Evolutionary conservation across 2,797 vertebrate species (phyloP).

Genomic region (Distichodus sexfasciatus): DNA sequence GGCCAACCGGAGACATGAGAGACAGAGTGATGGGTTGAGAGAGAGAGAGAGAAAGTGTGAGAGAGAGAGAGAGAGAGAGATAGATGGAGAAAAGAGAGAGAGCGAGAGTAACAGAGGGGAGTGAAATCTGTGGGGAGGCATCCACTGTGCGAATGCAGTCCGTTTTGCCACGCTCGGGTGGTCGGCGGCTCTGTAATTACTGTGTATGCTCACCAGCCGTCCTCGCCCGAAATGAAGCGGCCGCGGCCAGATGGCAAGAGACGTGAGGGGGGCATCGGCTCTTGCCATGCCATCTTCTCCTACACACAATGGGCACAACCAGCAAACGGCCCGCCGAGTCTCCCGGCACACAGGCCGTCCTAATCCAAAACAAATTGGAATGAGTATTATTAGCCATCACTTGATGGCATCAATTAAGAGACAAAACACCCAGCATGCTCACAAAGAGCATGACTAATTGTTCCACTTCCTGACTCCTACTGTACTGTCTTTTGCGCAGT

Average conservation of each 20-base stretch:
- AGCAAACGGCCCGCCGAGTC: conserved; percentile 22
- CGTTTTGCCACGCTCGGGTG: conserved; percentile 42
- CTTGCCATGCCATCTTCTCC: conserved; percentile 25
- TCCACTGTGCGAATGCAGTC: conserved; percentile 28
- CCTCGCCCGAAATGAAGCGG: conserved; percentile 36
- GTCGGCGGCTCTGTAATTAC: conserved; percentile 46
- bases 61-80: background rate
- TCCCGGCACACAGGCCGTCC: conserved; percentile 12
- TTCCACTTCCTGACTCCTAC: background rate
- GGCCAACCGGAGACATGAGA: background rate
- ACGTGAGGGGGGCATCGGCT: conserved; percentile 40
- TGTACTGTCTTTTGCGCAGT: background rate
- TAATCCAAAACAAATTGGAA: conserved; percentile 52
- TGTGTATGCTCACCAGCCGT: conserved; percentile 39
- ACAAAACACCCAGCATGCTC: conserved; percentile 26
- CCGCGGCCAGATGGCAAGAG: conserved; percentile 47
- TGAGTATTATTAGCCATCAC: conserved; percentile 28
- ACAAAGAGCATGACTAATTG: conserved; percentile 14
- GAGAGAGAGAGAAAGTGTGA: background rate
- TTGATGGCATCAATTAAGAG: conserved; percentile 41
- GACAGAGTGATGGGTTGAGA: background rate
- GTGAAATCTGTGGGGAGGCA: conserved; percentile 17
- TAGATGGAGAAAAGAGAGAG: background rate
- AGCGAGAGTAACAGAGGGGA: background rate
- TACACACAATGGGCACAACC: conserved; percentile 14